Conservation (phyloP, 2,888 invertebrate genomes). For the Ichneumoninae sp. region DNA sequence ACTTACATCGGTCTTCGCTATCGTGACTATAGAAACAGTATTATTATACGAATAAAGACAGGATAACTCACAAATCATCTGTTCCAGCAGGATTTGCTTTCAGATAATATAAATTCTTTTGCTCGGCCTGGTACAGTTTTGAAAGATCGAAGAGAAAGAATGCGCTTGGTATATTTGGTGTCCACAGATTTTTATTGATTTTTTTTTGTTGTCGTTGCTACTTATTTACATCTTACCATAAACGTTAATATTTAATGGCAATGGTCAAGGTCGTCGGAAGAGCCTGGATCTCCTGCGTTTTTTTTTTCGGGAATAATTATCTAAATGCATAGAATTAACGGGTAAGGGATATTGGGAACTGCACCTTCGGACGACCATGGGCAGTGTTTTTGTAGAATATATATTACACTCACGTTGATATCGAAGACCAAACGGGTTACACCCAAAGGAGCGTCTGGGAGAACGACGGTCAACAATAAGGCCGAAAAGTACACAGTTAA, state of each 20-base stretch:
- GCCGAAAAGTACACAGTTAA: conserved; percentile 60
- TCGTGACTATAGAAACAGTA: conserved; percentile 40
- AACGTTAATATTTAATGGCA: conserved; percentile 80
- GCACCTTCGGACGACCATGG: conserved; percentile 74
- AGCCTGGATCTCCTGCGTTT: conserved; percentile 53
- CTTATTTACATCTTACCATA: conserved; percentile 81
- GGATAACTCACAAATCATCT: not conserved
- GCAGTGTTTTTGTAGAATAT: conserved; percentile 76
- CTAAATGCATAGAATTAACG: conserved; percentile 18
- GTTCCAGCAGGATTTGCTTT: not conserved
- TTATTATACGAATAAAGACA: conserved; percentile 45
- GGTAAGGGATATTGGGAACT: conserved; percentile 37
- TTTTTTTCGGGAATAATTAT: conserved; percentile 16
- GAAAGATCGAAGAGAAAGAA: not conserved
- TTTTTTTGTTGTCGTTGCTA: conserved; percentile 70
- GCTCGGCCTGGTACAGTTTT: not conserved
- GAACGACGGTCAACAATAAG: conserved; percentile 72
- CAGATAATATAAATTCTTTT: not conserved
- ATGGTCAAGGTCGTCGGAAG: conserved; percentile 78
- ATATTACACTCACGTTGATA: conserved; percentile 75
- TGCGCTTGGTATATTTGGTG: conserved; percentile 37
- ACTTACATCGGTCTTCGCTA: not conserved
- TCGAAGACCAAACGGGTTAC: conserved; percentile 71
- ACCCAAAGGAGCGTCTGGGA: conserved; percentile 69
- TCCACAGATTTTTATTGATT: conserved; percentile 71